Evolutionary conservation across 2,888 invertebrate genomes (phyloP).

Genomic region (Thymelicus lineola): DNA sequence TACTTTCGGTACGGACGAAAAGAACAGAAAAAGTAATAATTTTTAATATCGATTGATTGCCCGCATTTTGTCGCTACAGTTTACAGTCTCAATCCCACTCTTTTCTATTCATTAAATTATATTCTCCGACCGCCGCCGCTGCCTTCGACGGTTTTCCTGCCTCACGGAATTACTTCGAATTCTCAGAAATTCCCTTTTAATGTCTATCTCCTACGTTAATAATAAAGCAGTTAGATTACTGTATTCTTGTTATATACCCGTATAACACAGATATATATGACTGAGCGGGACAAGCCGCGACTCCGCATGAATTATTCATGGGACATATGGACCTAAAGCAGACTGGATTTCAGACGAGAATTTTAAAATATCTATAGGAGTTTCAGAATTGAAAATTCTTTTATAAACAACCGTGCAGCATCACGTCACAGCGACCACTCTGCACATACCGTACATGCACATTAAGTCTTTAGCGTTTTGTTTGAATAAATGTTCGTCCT

Average conservation of each 20-base stretch:
- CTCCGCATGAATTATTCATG: constrained; percentile 79
- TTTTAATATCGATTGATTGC: constrained; percentile 41
- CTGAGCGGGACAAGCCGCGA: constrained; percentile 72
- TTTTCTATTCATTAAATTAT: constrained; percentile 43
- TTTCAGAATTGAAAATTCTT: constrained; percentile 77
- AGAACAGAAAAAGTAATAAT: constrained; percentile 39
- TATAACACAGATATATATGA: constrained; percentile 64
- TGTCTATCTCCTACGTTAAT: constrained; percentile 19
- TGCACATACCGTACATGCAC: not conserved
- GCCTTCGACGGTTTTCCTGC: constrained; percentile 27
- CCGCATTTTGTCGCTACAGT: constrained; percentile 43
- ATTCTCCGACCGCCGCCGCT: constrained; percentile 39
- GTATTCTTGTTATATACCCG: constrained; percentile 25
- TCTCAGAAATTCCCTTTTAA: constrained; percentile 14
- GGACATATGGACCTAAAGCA: constrained; percentile 83
- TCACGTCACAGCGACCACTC: constrained; percentile 37
- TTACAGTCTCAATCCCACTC: constrained; percentile 39
- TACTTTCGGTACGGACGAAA: constrained; percentile 26
- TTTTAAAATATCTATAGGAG: constrained; percentile 80
- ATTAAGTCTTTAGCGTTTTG: constrained; percentile 1
- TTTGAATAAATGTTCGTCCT: not conserved
- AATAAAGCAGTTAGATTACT: constrained; percentile 17
- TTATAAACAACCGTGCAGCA: constrained; percentile 64
- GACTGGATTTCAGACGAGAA: constrained; percentile 81
- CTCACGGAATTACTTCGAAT: constrained; percentile 21